Percentiles rank a stretch among this genome's conserved stretches.
These are phyloP conservation scores for Aleadryas rufinucha DNA, from an alignment of 2,113 vertebrate species.

Conservation along the genomic window DNA sequence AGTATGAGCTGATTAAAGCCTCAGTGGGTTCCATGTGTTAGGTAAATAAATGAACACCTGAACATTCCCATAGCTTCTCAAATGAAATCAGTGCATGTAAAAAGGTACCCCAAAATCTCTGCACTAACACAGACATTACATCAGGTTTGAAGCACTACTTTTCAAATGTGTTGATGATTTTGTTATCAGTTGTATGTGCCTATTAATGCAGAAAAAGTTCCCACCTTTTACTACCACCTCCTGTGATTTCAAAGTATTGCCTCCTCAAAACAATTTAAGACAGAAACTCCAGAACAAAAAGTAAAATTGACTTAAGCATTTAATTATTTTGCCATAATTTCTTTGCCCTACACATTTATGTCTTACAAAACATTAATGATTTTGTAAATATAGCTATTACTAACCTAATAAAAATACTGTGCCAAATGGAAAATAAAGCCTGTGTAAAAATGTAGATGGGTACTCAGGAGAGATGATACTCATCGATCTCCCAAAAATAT, in stretches of 20 bases:
- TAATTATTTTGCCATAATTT: not conserved
- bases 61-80: not conserved
- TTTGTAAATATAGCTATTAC: not conserved
- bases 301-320: not conserved
- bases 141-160: not conserved
- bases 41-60: not conserved
- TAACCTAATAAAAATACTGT: not conserved
- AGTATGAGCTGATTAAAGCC: not conserved
- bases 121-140: not conserved
- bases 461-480: not conserved
- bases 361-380: not conserved
- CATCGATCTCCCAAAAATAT: not conserved
- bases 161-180: not conserved
- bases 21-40: not conserved
- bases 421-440: not conserved
- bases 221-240: not conserved
- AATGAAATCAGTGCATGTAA: not conserved
- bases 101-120: not conserved
- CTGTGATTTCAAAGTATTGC: not conserved
- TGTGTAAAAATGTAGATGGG: not conserved
- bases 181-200: not conserved
- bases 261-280: not conserved
- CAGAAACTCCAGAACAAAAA: not conserved
- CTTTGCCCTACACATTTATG: not conserved
- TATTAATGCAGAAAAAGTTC: not conserved